A percentile compares a stretch with the other conserved stretches of the same genome.
These are phyloP conservation scores for Chloebia gouldiae DNA, from an alignment of 2,113 vertebrate genomes.

Conservation along the genomic window DNA sequence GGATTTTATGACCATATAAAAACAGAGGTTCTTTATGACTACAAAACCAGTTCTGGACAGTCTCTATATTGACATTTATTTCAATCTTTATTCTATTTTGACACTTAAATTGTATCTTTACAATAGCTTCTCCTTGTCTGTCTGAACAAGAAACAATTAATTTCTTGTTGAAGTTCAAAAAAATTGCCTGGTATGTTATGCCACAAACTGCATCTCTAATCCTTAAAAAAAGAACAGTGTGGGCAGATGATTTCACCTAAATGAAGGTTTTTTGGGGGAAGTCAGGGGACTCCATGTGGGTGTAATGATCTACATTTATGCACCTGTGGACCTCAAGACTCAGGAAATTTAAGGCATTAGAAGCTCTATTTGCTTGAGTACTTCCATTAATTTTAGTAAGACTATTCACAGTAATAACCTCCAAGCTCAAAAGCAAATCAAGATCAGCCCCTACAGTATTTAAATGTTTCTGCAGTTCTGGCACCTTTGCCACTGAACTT, in stretches of 20 bases:
- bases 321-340: slow-evolving; percentile 39
- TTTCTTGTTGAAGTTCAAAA: not conserved
- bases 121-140: not conserved
- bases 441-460: not conserved
- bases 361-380: slow-evolving; percentile 6
- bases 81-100: not conserved
- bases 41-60: not conserved
- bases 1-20: not conserved
- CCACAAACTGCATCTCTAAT: slow-evolving; percentile 13
- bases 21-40: not conserved
- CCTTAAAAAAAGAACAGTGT: slow-evolving; percentile 27
- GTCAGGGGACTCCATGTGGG: slow-evolving; percentile 30
- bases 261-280: not conserved
- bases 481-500: not conserved
- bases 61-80: not conserved
- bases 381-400: slow-evolving; percentile 15
- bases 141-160: not conserved
- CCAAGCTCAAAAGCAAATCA: not conserved
- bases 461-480: not conserved
- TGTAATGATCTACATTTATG: slow-evolving; percentile 28
- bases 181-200: not conserved
- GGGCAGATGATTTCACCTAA: slow-evolving; percentile 43
- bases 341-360: slow-evolving; percentile 17
- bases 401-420: not conserved
- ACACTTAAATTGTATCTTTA: not conserved